Evolutionary conservation across 2,888 invertebrate genomes (phyloP).

Genomic region (Fragum sueziense): DNA sequence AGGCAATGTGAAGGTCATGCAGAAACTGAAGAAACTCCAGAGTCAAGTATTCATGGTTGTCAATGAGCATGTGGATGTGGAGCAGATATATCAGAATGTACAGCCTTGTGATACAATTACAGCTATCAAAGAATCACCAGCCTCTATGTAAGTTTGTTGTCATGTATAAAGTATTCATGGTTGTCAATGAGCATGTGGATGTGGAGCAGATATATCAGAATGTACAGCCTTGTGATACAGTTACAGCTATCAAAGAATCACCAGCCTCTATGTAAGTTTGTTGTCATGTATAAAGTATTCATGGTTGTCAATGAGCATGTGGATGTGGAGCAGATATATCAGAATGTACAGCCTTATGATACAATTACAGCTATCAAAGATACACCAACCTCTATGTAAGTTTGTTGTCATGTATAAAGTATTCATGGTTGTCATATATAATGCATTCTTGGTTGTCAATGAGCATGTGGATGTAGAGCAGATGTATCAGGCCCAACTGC

Average conservation of each 20-base stretch:
- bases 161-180: slow-evolving; percentile 4
- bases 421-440: slow-evolving; percentile 7
- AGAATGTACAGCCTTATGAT: too few species aligned
- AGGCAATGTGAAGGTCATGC: not conserved
- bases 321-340: not conserved
- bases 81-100: not conserved
- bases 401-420: not conserved
- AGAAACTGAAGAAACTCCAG: slow-evolving; percentile 3
- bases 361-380: not conserved
- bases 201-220: not conserved
- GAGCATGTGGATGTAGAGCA: not conserved
- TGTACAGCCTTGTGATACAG: not conserved
- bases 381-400: slow-evolving; percentile 1
- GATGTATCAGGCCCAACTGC: not conserved
- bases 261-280: not conserved
- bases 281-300: not conserved
- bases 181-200: slow-evolving; percentile 3
- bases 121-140: not conserved
- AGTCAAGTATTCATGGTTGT: slow-evolving; percentile 9
- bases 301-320: slow-evolving; percentile 9
- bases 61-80: not conserved
- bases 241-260: not conserved
- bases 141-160: slow-evolving; percentile 3
- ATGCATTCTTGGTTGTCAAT: not conserved
- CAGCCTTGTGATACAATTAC: not conserved